Base-by-base conservation (phyloP, 2,113 vertebrate species). In the Festucalex cinctus region DNA sequence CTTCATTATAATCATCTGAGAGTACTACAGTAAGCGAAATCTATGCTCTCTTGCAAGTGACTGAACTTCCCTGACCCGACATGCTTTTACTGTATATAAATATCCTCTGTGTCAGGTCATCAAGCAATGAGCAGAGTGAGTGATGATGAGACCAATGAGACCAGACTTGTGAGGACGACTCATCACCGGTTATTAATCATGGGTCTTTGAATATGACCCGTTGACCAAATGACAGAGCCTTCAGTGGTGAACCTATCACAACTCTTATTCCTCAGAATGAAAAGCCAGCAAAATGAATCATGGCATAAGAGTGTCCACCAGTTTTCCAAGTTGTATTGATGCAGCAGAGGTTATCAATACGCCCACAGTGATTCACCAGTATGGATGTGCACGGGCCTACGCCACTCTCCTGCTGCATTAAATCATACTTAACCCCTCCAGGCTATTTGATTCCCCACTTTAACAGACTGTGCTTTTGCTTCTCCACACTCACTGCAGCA, bases 401-500 rank as follows among this genome's bases (percentile, higher is more conserved):
- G 9, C 74, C 36, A 14, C 74, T 80, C 78, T 83, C 75, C 75
- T 19, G 53, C 70, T 14, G 66, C 53, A 83, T 75, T 79, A 82
- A 82, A 77, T 80, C 82, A 70, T 76, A 73, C 65, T 73, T 76
- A 77, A 82, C 77, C 81, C 76, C 77, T 73, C 2, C 70, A 66
- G 80, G 79, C 73, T 20, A 69, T 78, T 84, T 67, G 78, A 75
- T 75, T 79, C 77, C 75, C 85, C 75, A 70, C 75, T 83, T 78
- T 62, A 74, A 74, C 6, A 19, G 37, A 68, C 65, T 80, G 74
- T 75, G 66, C 67, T 80, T 81, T 86, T 78, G 62, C 56, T 36
- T 65, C 22, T 63, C 65, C 9, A 3, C 44, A 64, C 58, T 70
- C 77, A 65, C 73, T n/a, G 60, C 54, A 67, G 63, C 56, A 64